phyloP scores from a whole-genome alignment of 2,888 invertebrate species.

The Myathropa florea region DNA sequence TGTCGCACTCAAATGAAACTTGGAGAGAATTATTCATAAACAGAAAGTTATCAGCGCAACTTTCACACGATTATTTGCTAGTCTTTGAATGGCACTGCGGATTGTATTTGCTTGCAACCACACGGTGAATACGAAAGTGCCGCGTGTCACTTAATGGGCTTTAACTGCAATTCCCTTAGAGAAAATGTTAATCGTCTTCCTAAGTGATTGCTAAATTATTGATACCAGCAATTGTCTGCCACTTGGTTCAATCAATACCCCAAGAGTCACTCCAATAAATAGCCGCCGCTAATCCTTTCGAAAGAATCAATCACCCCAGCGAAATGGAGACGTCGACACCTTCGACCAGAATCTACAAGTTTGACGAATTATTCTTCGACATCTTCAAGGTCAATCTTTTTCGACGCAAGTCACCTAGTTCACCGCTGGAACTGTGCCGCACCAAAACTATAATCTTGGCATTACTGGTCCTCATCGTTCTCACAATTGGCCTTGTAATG shows the following conservation, averaged over 20 bases:
- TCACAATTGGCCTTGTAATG: not conserved
- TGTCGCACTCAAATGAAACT: not conserved
- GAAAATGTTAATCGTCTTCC: not conserved
- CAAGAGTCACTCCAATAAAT: not conserved
- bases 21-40: not conserved
- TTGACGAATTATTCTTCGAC: not conserved
- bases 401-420: not conserved
- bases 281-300: not conserved
- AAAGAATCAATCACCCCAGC: not conserved
- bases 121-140: not conserved
- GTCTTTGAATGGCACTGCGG: not conserved
- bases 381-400: not conserved
- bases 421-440: not conserved
- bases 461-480: not conserved
- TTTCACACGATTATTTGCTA: not conserved
- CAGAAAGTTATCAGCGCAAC: not conserved
- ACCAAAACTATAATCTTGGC: not conserved
- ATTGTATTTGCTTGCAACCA: not conserved
- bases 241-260: not conserved
- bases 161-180: not conserved
- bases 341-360: not conserved
- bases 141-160: not conserved
- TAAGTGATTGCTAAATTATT: not conserved
- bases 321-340: not conserved
- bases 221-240: not conserved